Conservation (phyloP, 2,113 vertebrate species). For the Phyllostomus discolor region DNA sequence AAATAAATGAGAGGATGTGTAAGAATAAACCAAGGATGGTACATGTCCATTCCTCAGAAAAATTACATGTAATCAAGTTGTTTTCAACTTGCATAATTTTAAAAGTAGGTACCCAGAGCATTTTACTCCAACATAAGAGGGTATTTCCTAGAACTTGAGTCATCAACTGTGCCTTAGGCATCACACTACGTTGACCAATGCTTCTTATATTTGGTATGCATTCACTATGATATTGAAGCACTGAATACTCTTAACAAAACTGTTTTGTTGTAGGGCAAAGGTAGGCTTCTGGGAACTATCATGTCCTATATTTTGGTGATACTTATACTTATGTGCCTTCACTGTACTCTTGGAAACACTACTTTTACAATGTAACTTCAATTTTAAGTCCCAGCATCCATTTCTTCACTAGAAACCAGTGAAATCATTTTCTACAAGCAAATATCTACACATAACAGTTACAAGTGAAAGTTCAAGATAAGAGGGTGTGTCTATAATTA, state of each 20-base stretch:
- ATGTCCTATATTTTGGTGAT: background rate
- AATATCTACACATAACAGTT: slow-evolving; percentile 13
- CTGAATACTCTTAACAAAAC: background rate
- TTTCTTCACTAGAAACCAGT: slow-evolving; percentile 31
- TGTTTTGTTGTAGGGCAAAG: background rate
- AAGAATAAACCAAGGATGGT: slow-evolving; percentile 31
- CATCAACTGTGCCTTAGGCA: background rate
- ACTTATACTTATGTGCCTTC: background rate
- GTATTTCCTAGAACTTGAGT: background rate
- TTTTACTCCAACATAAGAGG: background rate
- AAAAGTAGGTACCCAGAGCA: slow-evolving; percentile 34
- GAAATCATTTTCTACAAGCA: slow-evolving; percentile 7
- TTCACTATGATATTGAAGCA: slow-evolving; percentile 20
- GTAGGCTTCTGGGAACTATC: background rate
- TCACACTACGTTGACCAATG: background rate
- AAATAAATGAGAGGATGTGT: slow-evolving; percentile 35
- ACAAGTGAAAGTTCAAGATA: background rate
- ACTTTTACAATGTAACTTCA: background rate
- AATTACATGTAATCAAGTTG: slow-evolving; percentile 48
- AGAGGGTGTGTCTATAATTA: background rate
- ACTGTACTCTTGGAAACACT: background rate
- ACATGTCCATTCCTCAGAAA: slow-evolving; percentile 42
- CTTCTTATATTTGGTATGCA: background rate
- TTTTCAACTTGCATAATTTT: slow-evolving; percentile 54
- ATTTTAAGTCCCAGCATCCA: background rate